Base-by-base conservation (phyloP, 2,797 vertebrate genomes). In the Mus minutoides region DNA sequence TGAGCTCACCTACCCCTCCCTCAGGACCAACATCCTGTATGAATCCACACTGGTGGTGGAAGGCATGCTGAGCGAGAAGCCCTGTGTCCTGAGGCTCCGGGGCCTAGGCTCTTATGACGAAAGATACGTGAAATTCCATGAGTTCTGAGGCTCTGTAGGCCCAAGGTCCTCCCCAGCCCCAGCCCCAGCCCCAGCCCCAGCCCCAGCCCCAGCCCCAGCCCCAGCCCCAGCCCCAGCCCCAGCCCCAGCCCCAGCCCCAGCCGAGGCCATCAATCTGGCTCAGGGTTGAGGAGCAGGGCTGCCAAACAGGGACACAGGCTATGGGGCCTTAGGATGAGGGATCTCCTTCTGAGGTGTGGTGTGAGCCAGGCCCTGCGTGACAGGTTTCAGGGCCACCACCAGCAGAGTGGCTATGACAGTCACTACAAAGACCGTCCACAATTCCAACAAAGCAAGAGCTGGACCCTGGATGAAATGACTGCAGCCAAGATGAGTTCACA, bases 41-140 rank as follows among this genome's bases (percentile, higher is more conserved):
- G 98, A 98, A 96, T 97, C 98, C 24, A 54, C 14, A 0, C 56
- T 99, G 96, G 98, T 97, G 0, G 95, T 99, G 75, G 98, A 97
- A 6, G 99, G 99, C 13, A 92, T 98, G 97, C 98, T 99, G 67
- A 98, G 99, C 43, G 99, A 99, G 98, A 97, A 87, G 4, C 96
- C 98, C 0, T 98, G 99, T 94, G 96, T 92, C n/a, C 97, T 99
- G 46, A 97, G 95, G 37, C 86, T 99, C 85, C 96, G 94, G 86
- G 99, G 99, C 85, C 97, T 5, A 31, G 99, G 99, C 96, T 99
- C 98, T 0, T 98, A 98, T 0, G 96, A 99, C 0, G 98, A 98
- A 26, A 98, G 71, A 93, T 97, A 98, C 7, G 64, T 76, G 75
- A 96, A 95, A 0, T 62, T n/a, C 0, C 16, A 2, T 34, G 60